Evolutionary conservation across 2,113 vertebrate genomes (phyloP), one percentile per base, ranked within the genome.

Genomic region (Hiodon tergisus): DNA sequence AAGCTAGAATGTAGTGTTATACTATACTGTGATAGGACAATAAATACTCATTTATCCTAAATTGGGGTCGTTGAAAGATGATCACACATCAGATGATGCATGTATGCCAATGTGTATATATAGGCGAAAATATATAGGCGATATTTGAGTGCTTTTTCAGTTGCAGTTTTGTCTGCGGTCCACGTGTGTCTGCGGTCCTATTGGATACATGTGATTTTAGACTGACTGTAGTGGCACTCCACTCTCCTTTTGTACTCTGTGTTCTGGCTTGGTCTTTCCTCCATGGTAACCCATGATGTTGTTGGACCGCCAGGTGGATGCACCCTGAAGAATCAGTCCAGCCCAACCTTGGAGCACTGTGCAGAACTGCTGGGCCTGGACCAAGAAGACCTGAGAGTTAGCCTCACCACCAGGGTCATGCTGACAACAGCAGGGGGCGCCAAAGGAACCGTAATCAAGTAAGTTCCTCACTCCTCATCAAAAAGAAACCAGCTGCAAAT

Each of bases 391-490:
- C 88, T 99, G 76, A 90, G 93, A 1, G 93, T 93, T 79, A 98
- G 97, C 85, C 91, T 99, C 80, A 99, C 97, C 47, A 92, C 94
- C 1, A 93, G 97, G 78, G 90, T 99, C 78, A 99, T 99, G 97
- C 93, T 98, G 52, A 98, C 97, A 5, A 97, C 97, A 88, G 94
- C 96, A 93, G 97, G 97, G 88, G 97, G 97, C 89, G 83, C 93
- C 89, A 98, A 99, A 94, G 97, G 97, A 85, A 99, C 97, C 72
- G 97, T 99, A 83, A 99, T 99, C 88, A 98, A 97, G 97, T 99
- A 90, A 95, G 95, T 10, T 46, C n/a, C 62, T 31, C 2, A 31
- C 31, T 31, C 1, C 31, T 31, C 31, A 31, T 31, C 31, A 31
- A 31, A 31, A 31, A 31, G 31, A 31, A 31, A 31, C 31, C 31